Conservation (phyloP, 2,888 invertebrate genomes). For the Cephalotes varians region DNA sequence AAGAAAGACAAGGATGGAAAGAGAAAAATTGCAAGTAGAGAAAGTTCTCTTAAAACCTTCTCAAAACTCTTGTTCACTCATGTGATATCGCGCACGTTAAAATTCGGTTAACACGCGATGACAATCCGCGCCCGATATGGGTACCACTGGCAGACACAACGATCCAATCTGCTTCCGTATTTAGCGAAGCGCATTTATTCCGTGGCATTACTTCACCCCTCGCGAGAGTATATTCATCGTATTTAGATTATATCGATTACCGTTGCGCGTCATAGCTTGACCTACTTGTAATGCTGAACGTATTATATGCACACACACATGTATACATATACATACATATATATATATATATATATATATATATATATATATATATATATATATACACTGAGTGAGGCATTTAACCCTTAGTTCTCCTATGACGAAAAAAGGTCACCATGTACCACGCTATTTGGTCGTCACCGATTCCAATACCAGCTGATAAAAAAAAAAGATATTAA, state of each 20-base stretch:
- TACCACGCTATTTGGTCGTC: constrained; percentile 10
- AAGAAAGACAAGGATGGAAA: not conserved
- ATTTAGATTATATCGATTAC: constrained; percentile 77
- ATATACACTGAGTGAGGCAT: not conserved
- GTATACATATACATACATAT: not conserved
- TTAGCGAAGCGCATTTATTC: constrained; percentile 66
- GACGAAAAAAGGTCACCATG: constrained; percentile 21
- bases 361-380: not conserved
- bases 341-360: not conserved
- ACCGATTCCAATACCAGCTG: not conserved
- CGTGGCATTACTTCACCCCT: constrained; percentile 74
- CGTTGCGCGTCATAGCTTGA: constrained; percentile 70
- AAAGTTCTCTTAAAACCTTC: not conserved
- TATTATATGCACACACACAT: not conserved
- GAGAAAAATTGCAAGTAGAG: not conserved
- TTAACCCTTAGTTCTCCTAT: constrained; percentile 28
- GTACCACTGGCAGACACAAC: constrained; percentile 41
- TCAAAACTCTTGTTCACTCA: not conserved
- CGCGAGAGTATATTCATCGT: constrained; percentile 67
- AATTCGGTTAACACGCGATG: not conserved
- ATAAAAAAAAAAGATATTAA: not conserved
- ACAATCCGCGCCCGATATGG: constrained; percentile 32
- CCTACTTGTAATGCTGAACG: constrained; percentile 62
- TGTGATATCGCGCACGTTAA: not conserved
- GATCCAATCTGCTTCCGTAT: constrained; percentile 61